Base-by-base conservation (phyloP, 2,888 invertebrate genomes). In the Rosalia funebris region DNA sequence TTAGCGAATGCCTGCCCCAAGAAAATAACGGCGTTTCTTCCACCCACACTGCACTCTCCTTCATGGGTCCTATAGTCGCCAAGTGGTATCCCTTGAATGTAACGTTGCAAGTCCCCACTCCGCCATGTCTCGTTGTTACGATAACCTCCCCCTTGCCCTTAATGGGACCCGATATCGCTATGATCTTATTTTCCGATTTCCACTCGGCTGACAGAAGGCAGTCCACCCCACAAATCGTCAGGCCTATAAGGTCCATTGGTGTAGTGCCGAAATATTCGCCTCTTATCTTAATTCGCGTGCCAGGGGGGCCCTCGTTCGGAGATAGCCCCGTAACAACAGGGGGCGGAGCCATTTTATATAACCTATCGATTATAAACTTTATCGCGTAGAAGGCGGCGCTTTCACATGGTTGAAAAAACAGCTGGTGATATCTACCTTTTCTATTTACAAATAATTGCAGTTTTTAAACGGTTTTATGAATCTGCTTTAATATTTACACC, bases 41-140 rank as follows among this genome's bases (percentile, higher is more conserved):
- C 0, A 98, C 94, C 98, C 98, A 99, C 1, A 99, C 96, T 3
- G 98, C 96, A 71, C 96, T 96, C 79, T 98, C 98, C 79, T 98
- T 98, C 69, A 97, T 88, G 0, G 98, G 97, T 0, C 95, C 94
- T 74, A 95, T 90, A 3, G 71, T 72, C 0, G 73, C 63, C 44
- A 74, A 62, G 36, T 71, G 69, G 41, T 70, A 72, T 3, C 73
- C 91, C 84, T 91, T 88, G 79, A 95, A 95, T 70, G 92, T 92
- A 1, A 97, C 95, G 44, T 93, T 95, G 53, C 92, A 95, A 46
- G 91, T 90, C 37, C 97, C 97, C 74, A 87, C 86, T 1, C 96
- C 96, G 45, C 95, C 97, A 59, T 90, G 89, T 56, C 86, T 85
- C 0, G 97, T 98, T 0, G 91, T 92, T 0, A 96, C 91, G 75